Percentiles rank a stretch among this genome's conserved stretches.
Evolutionary conservation across 2,888 invertebrate species (phyloP).

Genomic region (Asteroscopus sphinx): DNA sequence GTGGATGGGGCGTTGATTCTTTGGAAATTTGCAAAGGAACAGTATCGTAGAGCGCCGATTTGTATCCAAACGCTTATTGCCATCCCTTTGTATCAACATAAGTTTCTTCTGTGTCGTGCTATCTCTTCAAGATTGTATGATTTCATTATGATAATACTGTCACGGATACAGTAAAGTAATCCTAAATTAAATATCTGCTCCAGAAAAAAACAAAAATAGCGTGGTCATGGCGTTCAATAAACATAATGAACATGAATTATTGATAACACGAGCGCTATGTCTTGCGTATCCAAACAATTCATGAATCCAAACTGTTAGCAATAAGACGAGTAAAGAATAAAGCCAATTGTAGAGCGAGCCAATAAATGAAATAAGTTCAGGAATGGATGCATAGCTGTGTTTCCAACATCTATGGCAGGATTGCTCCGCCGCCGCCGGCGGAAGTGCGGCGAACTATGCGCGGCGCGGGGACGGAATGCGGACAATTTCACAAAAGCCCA

Average conservation of each 20-base stretch:
- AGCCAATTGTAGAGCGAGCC: conserved; percentile 62
- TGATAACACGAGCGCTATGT: conserved; percentile 53
- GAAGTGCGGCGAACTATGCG: conserved; percentile 78
- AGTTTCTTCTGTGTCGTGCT: conserved; percentile 34
- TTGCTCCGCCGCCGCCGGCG: conserved; percentile 70
- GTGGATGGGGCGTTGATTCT: conserved; percentile 70
- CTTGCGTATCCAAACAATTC: conserved; percentile 54
- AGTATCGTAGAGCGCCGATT: conserved; percentile 64
- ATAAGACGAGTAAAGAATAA: conserved; percentile 61
- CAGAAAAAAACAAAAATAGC: conserved; percentile 32
- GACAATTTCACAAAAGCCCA: conserved; percentile 83
- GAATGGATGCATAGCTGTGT: conserved; percentile 70
- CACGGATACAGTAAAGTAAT: conserved; percentile 39
- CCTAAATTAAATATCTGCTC: conserved; percentile 47
- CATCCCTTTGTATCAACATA: conserved; percentile 51
- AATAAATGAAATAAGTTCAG: conserved; percentile 67
- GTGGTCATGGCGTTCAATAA: conserved; percentile 47
- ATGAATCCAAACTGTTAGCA: conserved; percentile 57
- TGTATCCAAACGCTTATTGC: conserved; percentile 61
- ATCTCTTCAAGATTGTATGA: conserved; percentile 44
- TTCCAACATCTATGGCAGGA: conserved; percentile 74
- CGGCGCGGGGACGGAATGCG: conserved; percentile 78
- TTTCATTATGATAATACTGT: conserved; percentile 48
- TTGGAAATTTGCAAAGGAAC: conserved; percentile 68
- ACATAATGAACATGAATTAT: conserved; percentile 62